Evolutionary conservation across 1,140 invertebrate genomes (phyloP).

Genomic region (Panagrolaimus sp.): DNA sequence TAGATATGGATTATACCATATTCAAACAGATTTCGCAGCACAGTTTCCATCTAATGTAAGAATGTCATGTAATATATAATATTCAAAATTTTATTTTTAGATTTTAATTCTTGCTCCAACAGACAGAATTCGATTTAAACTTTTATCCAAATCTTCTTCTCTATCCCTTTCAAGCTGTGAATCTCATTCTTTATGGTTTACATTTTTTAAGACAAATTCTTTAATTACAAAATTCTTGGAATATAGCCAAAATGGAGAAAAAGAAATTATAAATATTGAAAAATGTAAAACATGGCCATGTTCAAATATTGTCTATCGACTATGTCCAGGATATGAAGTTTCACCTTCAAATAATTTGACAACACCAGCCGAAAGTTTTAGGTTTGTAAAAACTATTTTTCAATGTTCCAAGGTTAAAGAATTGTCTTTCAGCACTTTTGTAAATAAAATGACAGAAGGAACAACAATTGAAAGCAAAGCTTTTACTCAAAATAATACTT

Average conservation of each 20-base stretch:
- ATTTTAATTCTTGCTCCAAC: neutral
- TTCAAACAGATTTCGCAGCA: neutral
- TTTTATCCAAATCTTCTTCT: neutral
- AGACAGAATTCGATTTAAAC: conserved; percentile 7
- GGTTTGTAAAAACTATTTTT: no score
- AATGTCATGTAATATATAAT: no score
- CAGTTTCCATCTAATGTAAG: neutral
- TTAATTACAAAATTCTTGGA: neutral
- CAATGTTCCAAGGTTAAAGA: no score
- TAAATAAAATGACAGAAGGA: no score
- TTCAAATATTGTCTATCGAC: neutral
- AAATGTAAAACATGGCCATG: neutral
- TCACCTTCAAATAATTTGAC: neutral
- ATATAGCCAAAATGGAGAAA: neutral
- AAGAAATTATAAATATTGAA: neutral
- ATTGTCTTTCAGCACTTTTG: no score
- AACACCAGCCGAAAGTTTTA: no score
- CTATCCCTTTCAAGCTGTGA: neutral
- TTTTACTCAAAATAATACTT: neutral
- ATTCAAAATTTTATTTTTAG: neutral
- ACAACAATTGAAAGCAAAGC: neutral
- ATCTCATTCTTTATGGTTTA: neutral
- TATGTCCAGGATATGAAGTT: neutral
- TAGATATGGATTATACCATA: neutral
- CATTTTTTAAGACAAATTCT: neutral